These are phyloP conservation scores for Gymnogyps californianus DNA, from an alignment of 2,113 vertebrate genomes.

Conservation along the genomic window DNA sequence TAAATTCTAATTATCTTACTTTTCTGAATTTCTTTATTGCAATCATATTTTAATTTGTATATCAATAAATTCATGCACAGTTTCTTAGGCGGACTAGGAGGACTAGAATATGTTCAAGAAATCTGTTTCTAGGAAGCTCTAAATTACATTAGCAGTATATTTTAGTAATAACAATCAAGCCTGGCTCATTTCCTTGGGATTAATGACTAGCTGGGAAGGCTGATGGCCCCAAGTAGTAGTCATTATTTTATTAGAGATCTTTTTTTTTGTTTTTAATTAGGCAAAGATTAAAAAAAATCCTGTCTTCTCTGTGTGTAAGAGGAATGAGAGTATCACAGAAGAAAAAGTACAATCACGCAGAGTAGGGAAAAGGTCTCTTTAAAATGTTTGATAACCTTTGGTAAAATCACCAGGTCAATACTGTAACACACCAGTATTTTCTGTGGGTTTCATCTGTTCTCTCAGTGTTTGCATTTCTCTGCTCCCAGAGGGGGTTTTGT, in stretches of 20 bases:
- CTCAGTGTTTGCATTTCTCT: background rate
- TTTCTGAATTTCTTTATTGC: background rate
- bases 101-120: background rate
- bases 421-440: background rate
- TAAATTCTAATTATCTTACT: background rate
- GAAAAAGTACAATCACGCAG: background rate
- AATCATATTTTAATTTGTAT: background rate
- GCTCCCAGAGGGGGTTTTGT: background rate
- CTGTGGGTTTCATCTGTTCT: background rate
- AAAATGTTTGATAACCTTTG: background rate
- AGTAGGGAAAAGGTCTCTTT: background rate
- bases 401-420: background rate
- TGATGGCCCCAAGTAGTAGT: constrained; percentile 59
- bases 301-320: background rate
- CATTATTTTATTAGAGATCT: constrained; percentile 68
- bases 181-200: constrained; percentile 61
- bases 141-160: constrained; percentile 58
- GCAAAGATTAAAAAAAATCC: constrained; percentile 43
- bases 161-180: constrained; percentile 56
- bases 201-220: constrained; percentile 65
- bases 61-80: background rate
- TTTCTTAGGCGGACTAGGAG: background rate
- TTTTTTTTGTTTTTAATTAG: constrained; percentile 67
- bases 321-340: background rate
- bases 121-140: constrained; percentile 32